Percentiles rank a stretch among this genome's conserved stretches.
Conservation (phyloP, 2,113 vertebrate species). For the Diadophis punctatus region DNA sequence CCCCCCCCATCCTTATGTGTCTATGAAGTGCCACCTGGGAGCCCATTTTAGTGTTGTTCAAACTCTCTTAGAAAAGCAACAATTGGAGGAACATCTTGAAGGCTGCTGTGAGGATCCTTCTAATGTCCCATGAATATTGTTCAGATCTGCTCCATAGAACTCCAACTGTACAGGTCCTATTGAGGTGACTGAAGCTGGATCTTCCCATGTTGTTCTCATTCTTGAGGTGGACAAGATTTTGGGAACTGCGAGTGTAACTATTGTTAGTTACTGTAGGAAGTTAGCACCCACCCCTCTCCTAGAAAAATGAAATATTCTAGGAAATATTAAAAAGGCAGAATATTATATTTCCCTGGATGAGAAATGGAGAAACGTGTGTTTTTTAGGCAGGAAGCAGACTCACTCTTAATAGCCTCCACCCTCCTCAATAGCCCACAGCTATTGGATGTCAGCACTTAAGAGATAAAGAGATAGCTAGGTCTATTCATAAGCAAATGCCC, state of each 20-base stretch:
- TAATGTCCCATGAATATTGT: not conserved
- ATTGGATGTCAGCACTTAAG: too few species aligned
- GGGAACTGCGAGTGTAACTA: not conserved
- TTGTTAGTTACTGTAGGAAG: not conserved
- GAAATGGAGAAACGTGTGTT: too few species aligned
- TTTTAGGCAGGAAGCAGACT: too few species aligned
- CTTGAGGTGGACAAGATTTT: not conserved
- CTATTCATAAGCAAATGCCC: too few species aligned
- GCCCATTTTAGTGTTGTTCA: not conserved
- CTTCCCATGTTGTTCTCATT: not conserved
- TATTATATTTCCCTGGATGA: too few species aligned
- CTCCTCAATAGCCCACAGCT: too few species aligned
- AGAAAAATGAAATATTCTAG: too few species aligned
- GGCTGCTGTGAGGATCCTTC: not conserved
- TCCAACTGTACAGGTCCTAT: not conserved
- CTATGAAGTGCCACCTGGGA: not conserved
- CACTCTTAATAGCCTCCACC: too few species aligned
- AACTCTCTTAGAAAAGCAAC: not conserved
- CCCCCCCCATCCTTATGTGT: not conserved
- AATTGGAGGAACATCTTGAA: not conserved
- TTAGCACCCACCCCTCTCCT: too few species aligned
- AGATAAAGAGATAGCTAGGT: too few species aligned
- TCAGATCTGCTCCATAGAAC: not conserved
- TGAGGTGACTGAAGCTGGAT: not conserved
- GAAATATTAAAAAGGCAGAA: too few species aligned